Base-by-base conservation (phyloP, 2,113 vertebrate species). In the Taurulus bubalis region DNA sequence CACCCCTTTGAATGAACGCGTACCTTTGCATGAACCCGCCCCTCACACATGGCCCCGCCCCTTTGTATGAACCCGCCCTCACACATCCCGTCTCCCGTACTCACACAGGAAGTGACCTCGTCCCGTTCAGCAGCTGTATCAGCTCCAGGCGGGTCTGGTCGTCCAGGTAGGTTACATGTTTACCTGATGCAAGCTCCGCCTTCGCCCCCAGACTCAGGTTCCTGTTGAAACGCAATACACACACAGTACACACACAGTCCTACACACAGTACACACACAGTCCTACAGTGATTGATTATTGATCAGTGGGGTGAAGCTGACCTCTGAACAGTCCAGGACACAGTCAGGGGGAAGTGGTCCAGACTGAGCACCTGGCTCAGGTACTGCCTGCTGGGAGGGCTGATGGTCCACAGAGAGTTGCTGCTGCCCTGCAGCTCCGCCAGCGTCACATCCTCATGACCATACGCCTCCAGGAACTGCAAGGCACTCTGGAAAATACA, bases 71-170 rank as follows among this genome's bases (percentile, higher is more conserved):
- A 40, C 40, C 9, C 40, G 3, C 40, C 40, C 38, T n/a, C 51
- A 55, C 30, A 53, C 10, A 3, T 24, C 34, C 34, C 28, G 1
- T n/a, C 47, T 58, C 26, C 55, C 10, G 6, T 2, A 79, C 85
- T 90, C 75, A 93, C 93, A 94, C 91, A 65, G 93, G 85, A 56
- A 63, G 68, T 36, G 79, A 85, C 45, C 92, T 89, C 38, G 84
- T 94, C 60, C 93, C 90, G 0, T 92, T 92, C 42, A 94, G 88
- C 75, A 94, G 77, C 15, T 87, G 77, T 26, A 93, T 91, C 55
- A 94, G 86, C 53, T 92, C 89, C 53, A 90, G 83, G 34, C 87
- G 92, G 3, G 93, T 91, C 59, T 79, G 38, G 11, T 90, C 68
- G 4, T 90, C 89, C 67, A 90, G 75, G 40, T 89, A 89, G 8